Conservation (phyloP, 2,113 vertebrate species). For the Pelvicachromis taeniatus region DNA sequence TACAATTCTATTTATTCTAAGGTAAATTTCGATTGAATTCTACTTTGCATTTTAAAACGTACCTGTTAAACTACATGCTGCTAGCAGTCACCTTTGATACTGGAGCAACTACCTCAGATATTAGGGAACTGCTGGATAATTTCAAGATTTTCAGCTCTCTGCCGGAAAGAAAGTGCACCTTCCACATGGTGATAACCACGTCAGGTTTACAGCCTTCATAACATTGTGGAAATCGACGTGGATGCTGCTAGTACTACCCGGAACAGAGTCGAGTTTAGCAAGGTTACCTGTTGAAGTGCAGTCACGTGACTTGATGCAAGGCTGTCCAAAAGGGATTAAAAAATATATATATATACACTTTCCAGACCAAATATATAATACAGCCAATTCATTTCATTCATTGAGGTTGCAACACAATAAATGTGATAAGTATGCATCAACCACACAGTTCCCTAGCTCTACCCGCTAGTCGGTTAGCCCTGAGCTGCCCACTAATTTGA, state of each 20-base stretch:
- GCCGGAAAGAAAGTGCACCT: background rate
- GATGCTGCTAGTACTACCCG: background rate
- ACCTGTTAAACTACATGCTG: background rate
- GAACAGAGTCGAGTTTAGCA: background rate
- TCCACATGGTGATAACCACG: background rate
- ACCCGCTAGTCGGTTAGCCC: background rate
- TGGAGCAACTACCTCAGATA: background rate
- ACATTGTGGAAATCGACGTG: background rate
- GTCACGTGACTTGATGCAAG: conserved; percentile 19
- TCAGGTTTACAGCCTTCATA: background rate
- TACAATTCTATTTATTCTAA: background rate
- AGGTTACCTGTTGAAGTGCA: conserved; percentile 44
- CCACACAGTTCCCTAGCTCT: background rate
- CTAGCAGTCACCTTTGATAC: background rate
- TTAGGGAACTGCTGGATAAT: background rate
- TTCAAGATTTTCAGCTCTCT: background rate
- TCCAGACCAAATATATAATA: background rate
- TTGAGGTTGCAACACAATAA: background rate
- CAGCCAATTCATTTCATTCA: background rate
- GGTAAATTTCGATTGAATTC: background rate
- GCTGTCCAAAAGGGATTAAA: background rate
- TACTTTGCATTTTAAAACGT: background rate
- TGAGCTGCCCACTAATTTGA: background rate
- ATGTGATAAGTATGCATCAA: background rate
- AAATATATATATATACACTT: background rate